Evolutionary conservation across 2,113 vertebrate species (phyloP).

Genomic region (Orientallactaga bullata): DNA sequence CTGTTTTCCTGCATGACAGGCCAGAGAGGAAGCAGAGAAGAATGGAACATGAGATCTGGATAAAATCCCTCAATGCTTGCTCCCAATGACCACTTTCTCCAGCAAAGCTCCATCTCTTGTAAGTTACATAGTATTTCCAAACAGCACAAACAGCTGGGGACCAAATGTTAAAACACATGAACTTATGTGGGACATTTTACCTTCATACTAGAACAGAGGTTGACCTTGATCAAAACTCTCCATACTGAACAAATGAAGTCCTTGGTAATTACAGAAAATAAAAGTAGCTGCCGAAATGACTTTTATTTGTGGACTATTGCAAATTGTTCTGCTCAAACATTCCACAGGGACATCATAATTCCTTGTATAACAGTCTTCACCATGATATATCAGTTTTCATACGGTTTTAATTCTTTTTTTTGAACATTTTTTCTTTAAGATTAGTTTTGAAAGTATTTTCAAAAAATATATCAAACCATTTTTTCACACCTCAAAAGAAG

Average conservation of each 20-base stretch:
- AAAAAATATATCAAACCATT: background rate
- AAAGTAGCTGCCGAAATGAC: background rate
- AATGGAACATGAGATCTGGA: no score
- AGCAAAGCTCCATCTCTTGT: no score
- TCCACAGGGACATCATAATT: background rate
- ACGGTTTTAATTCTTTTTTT: background rate
- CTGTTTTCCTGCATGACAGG: no score
- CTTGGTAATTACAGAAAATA: background rate
- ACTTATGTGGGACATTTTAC: background rate
- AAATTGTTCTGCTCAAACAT: background rate
- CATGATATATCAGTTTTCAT: background rate
- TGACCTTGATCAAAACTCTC: background rate
- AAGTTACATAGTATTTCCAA: no score
- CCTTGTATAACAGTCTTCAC: background rate
- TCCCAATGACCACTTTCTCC: no score
- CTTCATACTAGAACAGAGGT: background rate
- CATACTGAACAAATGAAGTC: background rate
- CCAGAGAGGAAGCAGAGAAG: no score
- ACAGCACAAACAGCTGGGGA: no score
- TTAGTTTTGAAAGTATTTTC: background rate
- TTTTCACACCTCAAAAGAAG: background rate
- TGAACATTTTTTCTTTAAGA: background rate
- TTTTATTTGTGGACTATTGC: background rate
- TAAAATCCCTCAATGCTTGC: background rate
- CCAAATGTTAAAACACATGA: no score